Conservation (phyloP, 2,888 invertebrate species). For the Aleiodes testaceus region DNA sequence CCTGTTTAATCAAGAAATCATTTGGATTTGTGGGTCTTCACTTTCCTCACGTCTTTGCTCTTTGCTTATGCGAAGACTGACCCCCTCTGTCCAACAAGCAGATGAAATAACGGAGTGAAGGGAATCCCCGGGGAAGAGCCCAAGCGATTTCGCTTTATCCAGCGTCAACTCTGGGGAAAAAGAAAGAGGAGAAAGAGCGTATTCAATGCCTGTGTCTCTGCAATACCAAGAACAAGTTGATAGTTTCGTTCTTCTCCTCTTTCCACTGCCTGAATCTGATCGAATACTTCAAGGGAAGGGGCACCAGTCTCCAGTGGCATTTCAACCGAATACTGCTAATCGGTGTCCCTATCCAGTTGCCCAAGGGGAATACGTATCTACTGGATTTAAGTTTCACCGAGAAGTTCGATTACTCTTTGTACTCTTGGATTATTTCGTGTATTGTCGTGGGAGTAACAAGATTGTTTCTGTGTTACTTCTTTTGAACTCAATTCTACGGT, state of each 20-base stretch:
- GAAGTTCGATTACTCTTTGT: constrained; percentile 39
- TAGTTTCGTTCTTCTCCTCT: constrained; percentile 19
- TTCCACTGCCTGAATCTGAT: constrained; percentile 6
- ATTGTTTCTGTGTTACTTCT: background rate
- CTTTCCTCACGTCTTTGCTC: constrained; percentile 52
- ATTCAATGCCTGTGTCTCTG: background rate
- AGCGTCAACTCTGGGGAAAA: background rate
- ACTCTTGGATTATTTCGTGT: constrained; percentile 9
- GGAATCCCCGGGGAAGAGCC: constrained; percentile 6
- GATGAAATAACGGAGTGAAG: background rate
- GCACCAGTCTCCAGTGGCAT: constrained; percentile 18
- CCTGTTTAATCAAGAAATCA: constrained; percentile 72
- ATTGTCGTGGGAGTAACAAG: constrained; percentile 2
- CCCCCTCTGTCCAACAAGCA: background rate
- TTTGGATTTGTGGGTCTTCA: constrained; percentile 71
- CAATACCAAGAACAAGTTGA: constrained; percentile 11
- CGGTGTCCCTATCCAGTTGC: constrained; percentile 20
- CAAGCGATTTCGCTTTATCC: constrained; percentile 30
- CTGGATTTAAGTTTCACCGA: constrained; percentile 16
- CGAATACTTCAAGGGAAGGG: constrained; percentile 28
- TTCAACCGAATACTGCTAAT: constrained; percentile 29
- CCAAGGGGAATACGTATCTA: background rate
- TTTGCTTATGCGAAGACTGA: background rate
- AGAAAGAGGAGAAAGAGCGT: background rate
- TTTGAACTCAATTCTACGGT: background rate